phyloP scores from a whole-genome alignment of 2,113 vertebrate genomes.

The Oncorhynchus clarkii region DNA sequence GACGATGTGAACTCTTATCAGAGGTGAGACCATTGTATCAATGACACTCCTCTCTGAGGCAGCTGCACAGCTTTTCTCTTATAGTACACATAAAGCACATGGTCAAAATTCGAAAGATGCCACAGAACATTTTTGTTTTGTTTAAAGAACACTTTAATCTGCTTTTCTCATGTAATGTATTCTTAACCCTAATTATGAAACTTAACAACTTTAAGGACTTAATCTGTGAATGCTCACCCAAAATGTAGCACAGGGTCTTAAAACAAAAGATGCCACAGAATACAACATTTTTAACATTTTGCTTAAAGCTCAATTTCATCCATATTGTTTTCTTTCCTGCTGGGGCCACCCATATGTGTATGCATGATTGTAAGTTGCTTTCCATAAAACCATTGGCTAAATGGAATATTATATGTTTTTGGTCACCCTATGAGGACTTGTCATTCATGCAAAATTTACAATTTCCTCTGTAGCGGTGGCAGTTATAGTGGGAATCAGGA shows the following conservation, averaged over 20 bases:
- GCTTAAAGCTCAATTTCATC: no score
- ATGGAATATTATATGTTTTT: background rate
- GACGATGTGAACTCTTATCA: constrained; percentile 92
- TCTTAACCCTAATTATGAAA: background rate
- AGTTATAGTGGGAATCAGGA: constrained; percentile 81
- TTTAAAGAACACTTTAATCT: background rate
- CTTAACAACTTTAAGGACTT: no score
- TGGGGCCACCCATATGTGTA: no score
- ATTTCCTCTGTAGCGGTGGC: constrained; percentile 49
- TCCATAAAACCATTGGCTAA: background rate
- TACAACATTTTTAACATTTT: no score
- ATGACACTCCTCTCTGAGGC: no score
- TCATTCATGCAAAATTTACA: background rate
- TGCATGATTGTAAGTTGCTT: background rate
- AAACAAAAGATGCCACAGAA: no score
- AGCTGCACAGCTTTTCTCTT: no score
- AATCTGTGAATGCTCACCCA: no score
- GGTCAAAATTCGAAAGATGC: background rate
- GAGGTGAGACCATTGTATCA: constrained; percentile 72
- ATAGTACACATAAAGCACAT: no score
- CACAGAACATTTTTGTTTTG: background rate
- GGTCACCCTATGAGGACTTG: background rate
- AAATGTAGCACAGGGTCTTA: no score
- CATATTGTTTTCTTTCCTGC: no score
- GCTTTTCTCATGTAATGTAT: background rate